Percentiles rank a stretch among this genome's conserved stretches.
These are phyloP conservation scores for Thereva nobilitata DNA, from an alignment of 2,888 invertebrate genomes.

Conservation along the genomic window DNA sequence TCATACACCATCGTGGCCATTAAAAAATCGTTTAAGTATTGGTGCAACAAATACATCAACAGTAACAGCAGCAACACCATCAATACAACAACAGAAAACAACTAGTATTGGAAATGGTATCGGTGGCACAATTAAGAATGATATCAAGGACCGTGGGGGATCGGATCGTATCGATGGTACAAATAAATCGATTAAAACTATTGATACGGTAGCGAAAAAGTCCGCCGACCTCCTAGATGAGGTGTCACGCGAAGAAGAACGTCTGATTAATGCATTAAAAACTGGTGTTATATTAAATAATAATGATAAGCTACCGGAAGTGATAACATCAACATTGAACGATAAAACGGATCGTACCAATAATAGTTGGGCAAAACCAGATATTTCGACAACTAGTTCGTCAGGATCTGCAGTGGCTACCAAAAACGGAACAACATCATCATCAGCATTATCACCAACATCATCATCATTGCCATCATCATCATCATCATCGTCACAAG, in stretches of 20 bases:
- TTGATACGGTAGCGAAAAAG: slow-evolving; percentile 34
- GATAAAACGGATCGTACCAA: slow-evolving; percentile 36
- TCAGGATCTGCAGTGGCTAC: slow-evolving; percentile 9
- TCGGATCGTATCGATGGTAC: not conserved
- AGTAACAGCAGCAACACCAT: slow-evolving; percentile 1
- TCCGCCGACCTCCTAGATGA: slow-evolving; percentile 63
- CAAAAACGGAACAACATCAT: slow-evolving; percentile 5
- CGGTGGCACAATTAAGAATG: slow-evolving; percentile 36
- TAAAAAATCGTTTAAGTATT: slow-evolving; percentile 59
- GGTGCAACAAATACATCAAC: slow-evolving; percentile 39
- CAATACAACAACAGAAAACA: not conserved
- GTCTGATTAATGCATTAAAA: slow-evolving; percentile 76
- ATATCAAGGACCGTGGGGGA: slow-evolving; percentile 26
- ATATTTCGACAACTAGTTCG: slow-evolving; percentile 24
- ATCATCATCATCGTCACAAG: slow-evolving; percentile 2
- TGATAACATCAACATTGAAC: slow-evolving; percentile 43
- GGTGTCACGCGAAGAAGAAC: slow-evolving; percentile 80
- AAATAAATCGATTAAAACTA: slow-evolving; percentile 25
- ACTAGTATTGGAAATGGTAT: not conserved
- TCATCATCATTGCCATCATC: slow-evolving; percentile 18
- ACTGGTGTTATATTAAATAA: slow-evolving; percentile 69
- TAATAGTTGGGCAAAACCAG: slow-evolving; percentile 32
- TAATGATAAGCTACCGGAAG: slow-evolving; percentile 50
- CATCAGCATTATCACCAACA: slow-evolving; percentile 41
- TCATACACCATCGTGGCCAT: slow-evolving; percentile 63